Base-by-base conservation (phyloP, 2,113 vertebrate species). In the Nothobranchius kuhntae region DNA sequence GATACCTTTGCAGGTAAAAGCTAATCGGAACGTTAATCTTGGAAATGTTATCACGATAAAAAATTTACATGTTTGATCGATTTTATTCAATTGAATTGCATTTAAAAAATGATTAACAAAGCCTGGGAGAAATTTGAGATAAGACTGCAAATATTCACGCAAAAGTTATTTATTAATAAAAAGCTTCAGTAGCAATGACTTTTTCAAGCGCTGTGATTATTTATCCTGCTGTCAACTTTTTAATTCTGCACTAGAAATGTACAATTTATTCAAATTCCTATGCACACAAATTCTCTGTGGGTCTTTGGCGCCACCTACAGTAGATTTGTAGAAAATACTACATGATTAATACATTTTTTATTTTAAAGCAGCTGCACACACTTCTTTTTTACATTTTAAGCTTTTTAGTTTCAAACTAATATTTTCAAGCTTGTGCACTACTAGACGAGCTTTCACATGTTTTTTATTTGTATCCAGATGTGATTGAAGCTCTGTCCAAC, bases 401-500 rank as follows among this genome's bases (percentile, higher is more conserved):
- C 30, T 30, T 30, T 30, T 30, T 30, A 4, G 30, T 30, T 30
- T 30, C 4, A 30, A 30, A 30, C 30, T 30, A 3, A 30, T 21
- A 21, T 21, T 21, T 21, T 30, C 30, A 30, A 30, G 30, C 30
- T 30, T 30, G 30, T 30, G 30, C 30, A 3, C 30, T 30, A 30
- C 30, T 30, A 30, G 30, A 30, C 2, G 1, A 30, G 30, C 30
- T 30, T 30, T 30, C 30, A 30, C 30, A 30, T 30, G 30, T 30
- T 30, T 30, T 3, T 30, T 30, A 3, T 30, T 30, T 3, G 30
- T 30, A 30, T 80, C 52, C 80, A 99, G 97, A 99, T 84, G 98
- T 99, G 74, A 99, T 99, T 0, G 98, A 99, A 91, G 98, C 98
- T 59, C 90, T 99, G 84, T 99, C 98, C 60, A 99, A 99, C 90